A percentile compares a stretch with the other conserved stretches of the same genome.
phyloP scores from a whole-genome alignment of 2,113 vertebrate species.

The Narcine bancroftii region DNA sequence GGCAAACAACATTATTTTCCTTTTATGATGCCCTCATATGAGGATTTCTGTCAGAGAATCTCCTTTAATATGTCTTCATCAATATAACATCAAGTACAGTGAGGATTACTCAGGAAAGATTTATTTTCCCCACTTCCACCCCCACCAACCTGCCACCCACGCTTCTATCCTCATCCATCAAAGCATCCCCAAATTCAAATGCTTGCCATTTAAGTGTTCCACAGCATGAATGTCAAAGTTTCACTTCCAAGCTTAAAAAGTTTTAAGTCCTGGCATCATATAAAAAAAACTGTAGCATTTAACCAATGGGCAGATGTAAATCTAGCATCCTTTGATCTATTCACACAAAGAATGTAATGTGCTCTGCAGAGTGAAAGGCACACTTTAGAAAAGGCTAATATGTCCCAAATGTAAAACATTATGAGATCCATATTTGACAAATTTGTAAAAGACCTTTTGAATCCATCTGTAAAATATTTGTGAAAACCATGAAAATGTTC shows the following conservation, averaged over 20 bases:
- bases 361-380: neutral
- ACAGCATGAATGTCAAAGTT: neutral
- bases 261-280: slow-evolving; percentile 19
- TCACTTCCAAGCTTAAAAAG: slow-evolving; percentile 4
- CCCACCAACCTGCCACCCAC: too few species aligned
- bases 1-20: neutral
- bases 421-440: slow-evolving; percentile 24
- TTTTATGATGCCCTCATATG: too few species aligned
- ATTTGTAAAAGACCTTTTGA: slow-evolving; percentile 26
- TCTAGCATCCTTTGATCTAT: slow-evolving; percentile 27
- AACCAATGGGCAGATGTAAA: slow-evolving; percentile 26
- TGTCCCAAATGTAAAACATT: slow-evolving; percentile 29
- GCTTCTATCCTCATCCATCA: too few species aligned
- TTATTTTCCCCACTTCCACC: neutral
- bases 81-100: neutral
- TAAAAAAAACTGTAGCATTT: neutral
- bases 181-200: neutral
- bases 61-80: neutral
- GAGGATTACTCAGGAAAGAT: neutral
- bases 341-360: slow-evolving; percentile 11
- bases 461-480: slow-evolving; percentile 36
- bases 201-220: neutral
- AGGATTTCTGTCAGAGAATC: neutral
- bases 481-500: slow-evolving; percentile 32
- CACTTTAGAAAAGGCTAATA: neutral